Base-by-base conservation (phyloP, 2,113 vertebrate genomes). In the Catharus bicknelli region DNA sequence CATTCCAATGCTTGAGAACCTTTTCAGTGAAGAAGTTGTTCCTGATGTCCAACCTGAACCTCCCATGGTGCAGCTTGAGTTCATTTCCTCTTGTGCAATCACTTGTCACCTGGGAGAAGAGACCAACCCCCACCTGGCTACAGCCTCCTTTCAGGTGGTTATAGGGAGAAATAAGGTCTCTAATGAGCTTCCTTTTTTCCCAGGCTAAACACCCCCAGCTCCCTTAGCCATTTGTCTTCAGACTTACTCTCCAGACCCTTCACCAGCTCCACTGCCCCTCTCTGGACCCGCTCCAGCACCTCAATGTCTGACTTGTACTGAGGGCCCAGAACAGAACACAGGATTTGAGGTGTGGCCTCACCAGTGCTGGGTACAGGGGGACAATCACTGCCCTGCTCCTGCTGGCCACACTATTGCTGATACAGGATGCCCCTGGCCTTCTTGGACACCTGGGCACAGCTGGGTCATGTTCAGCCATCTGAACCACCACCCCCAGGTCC, bases 351-450 rank as follows among this genome's bases (percentile, higher is more conserved):
- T 73, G 53, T 20, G 29, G 9, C n/a, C 45, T 53, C n/a, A 17
- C 5, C 13, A 74, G 32, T 67, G 18, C 29, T 0, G 0, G 45
- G 47, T 12, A 8, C 38, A 30, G 29, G 47, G 15, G 53, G 3
- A 58, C 26, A 34, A 4, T 61, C 61, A 1, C n/a, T 75, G 16
- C 19, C 19, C 57, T 55, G 19, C 3, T 50, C 61, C 22, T 75
- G 54, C 40, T 68, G n/a, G n/a, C 29, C 38, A 34, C 14, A 3
- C 23, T 15, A 1, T 3, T 54, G 1, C 54, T 61, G n/a, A 21
- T 6, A 15, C 16, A 82, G 61, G 47, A 25, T 82, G 38, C 25
- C 69, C 8, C 1, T 57, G 30, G 30, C 43, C 34, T 64, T 43
- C 75, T 19, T 64, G 58, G 58, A 58, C 10, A 9, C 36, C 54